Evolutionary conservation across 2,888 invertebrate genomes (phyloP).

Genomic region (Lapara coniferarum): DNA sequence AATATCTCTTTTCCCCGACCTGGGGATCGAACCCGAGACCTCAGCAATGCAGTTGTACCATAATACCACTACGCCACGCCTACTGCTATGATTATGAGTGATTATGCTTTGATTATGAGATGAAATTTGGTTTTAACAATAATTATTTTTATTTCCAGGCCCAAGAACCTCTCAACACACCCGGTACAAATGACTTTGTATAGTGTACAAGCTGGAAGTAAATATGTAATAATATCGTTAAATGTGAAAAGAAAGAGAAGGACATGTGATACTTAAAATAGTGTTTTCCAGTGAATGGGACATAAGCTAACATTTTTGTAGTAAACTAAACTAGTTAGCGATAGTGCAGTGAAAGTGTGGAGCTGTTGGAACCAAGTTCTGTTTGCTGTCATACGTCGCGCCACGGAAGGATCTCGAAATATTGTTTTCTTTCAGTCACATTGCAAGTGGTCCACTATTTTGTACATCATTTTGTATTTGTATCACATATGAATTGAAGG

Average conservation of each 20-base stretch:
- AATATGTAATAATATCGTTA: constrained; percentile 77
- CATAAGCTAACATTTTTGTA: constrained; percentile 65
- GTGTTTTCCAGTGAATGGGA: constrained; percentile 77
- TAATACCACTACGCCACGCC: too few relatives aligned
- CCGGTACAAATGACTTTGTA: constrained; percentile 92
- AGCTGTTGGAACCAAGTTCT: constrained; percentile 68
- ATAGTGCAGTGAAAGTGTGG: constrained; percentile 68
- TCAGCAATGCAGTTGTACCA: too few relatives aligned
- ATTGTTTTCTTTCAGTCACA: constrained; percentile 46
- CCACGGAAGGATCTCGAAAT: constrained; percentile 68
- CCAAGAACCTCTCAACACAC: constrained; percentile 91
- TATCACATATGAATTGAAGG: constrained; percentile 63
- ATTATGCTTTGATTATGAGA: too few relatives aligned
- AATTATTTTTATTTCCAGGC: constrained; percentile 79
- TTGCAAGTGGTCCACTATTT: constrained; percentile 40
- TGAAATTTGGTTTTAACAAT: background rate
- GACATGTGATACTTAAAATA: constrained; percentile 77
- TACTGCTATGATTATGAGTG: too few relatives aligned
- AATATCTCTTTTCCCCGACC: too few relatives aligned
- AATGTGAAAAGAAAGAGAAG: constrained; percentile 81
- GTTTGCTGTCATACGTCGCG: constrained; percentile 58
- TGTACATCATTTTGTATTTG: constrained; percentile 56
- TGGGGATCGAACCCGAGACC: too few relatives aligned
- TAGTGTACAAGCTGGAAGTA: constrained; percentile 80
- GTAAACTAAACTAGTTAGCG: constrained; percentile 66